Evolutionary conservation across 2,888 invertebrate species (phyloP).

Genomic region (Trissoscelio sp.): DNA sequence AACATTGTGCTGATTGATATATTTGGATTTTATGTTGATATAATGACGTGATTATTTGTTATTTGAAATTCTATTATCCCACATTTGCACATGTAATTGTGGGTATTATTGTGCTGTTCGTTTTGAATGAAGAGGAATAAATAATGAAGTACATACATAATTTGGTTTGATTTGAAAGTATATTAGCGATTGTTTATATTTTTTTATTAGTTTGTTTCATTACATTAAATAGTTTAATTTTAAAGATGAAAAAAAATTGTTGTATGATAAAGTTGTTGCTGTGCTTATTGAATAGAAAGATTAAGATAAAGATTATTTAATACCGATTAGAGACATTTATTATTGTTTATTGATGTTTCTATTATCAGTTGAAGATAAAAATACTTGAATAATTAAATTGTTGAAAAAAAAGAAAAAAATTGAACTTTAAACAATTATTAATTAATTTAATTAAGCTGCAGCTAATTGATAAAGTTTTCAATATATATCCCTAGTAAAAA

Average conservation of each 20-base stretch:
- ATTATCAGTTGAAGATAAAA: conserved; percentile 3
- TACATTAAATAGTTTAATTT: background rate
- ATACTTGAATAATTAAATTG: background rate
- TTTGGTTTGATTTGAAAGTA: conserved; percentile 17
- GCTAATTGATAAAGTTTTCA: too few relatives aligned
- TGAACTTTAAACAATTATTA: too few relatives aligned
- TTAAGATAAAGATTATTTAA: background rate
- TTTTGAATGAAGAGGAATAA: background rate
- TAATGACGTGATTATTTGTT: conserved; percentile 11
- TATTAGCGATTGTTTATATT: conserved; percentile 29
- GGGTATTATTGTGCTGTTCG: conserved; percentile 4
- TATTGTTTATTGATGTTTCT: too few relatives aligned
- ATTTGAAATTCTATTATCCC: background rate
- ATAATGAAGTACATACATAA: conserved; percentile 10
- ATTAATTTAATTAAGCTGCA: too few relatives aligned
- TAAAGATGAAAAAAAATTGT: background rate
- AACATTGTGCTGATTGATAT: conserved; percentile 9
- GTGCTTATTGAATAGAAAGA: background rate
- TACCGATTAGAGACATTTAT: background rate
- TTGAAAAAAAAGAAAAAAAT: background rate
- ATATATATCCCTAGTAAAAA: too few relatives aligned
- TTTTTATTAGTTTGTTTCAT: conserved; percentile 5
- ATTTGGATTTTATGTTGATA: conserved; percentile 16
- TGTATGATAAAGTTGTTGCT: conserved; percentile 1
- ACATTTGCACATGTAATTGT: conserved; percentile 16